These are phyloP conservation scores for Poeciliopsis gracilis DNA, from an alignment of 2,797 vertebrate genomes.

Conservation along the genomic window DNA sequence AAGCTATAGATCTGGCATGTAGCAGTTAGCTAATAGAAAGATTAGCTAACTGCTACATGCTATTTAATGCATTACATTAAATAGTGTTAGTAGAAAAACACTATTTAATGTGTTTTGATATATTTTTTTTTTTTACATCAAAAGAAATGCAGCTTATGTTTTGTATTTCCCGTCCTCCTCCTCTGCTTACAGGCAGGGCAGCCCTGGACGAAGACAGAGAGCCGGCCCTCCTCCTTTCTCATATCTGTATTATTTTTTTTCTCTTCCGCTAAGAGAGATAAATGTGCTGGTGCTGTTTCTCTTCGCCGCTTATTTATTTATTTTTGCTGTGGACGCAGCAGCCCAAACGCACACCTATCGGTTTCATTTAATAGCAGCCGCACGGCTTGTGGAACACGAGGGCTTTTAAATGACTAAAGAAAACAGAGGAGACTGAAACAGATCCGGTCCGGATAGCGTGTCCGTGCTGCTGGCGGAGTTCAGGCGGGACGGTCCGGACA, in stretches of 20 bases:
- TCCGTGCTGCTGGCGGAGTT: background rate
- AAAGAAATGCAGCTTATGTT: background rate
- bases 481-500: background rate
- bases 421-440: slow-evolving; percentile 28
- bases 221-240: slow-evolving; percentile 31
- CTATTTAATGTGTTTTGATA: background rate
- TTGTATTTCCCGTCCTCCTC: background rate
- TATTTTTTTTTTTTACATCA: background rate
- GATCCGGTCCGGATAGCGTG: slow-evolving; percentile 29
- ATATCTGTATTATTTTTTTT: slow-evolving; percentile 56
- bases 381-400: background rate
- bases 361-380: slow-evolving; percentile 18
- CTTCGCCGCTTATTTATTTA: background rate
- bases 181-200: slow-evolving; percentile 19
- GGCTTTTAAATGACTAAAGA: slow-evolving; percentile 3
- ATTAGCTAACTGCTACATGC: too few species aligned
- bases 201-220: slow-evolving; percentile 34
- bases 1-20: background rate
- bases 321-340: slow-evolving; percentile 22
- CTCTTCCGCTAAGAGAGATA: slow-evolving; percentile 59
- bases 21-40: background rate
- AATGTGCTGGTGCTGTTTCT: slow-evolving; percentile 47
- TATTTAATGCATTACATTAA: too few species aligned
- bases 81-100: background rate
- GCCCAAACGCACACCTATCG: slow-evolving; percentile 19